Evolutionary conservation across 2,888 invertebrate species (phyloP), one percentile per base, ranked within the genome.

Genomic region (Amphiduros pacificus): DNA sequence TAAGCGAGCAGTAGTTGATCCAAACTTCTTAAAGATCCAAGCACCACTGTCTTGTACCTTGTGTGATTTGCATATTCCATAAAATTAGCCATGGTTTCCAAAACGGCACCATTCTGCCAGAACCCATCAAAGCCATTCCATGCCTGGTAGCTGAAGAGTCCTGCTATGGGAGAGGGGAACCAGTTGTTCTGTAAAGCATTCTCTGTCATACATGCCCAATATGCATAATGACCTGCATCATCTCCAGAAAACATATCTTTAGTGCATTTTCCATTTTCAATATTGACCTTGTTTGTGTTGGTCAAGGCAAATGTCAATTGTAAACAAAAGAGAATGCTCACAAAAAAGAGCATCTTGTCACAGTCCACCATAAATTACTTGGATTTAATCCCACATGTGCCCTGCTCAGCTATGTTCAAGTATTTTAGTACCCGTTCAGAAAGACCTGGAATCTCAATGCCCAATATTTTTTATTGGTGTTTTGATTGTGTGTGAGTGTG

Each of bases 251-350:
- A 73, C 73, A 73, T 73, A 9, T 65, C 70, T 61, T 65, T 32
- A 5, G 61, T 63, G 48, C 73, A 73, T 84, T 87, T 24, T 87
- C 86, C 66, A 87, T 89, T 51, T 91, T 28, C 11, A 11, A 17
- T 17, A 36, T 36, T 17, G 11, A 36, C 36, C n/a, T n/a, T n/a
- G n/a, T n/a, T n/a, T n/a, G n/a, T n/a, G n/a, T n/a, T n/a, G n/a
- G n/a, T n/a, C n/a, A n/a, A n/a, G n/a, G n/a, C n/a, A n/a, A n/a
- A n/a, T n/a, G n/a, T n/a, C n/a, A n/a, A n/a, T n/a, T n/a, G n/a
- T n/a, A n/a, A n/a, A n/a, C n/a, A n/a, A n/a, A n/a, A n/a, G n/a
- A n/a, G n/a, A n/a, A n/a, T n/a, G n/a, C n/a, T n/a, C n/a, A n/a
- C n/a, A n/a, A n/a, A n/a, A n/a, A n/a, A n/a, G n/a, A n/a, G n/a